Conservation (phyloP, 2,888 invertebrate species). For the Entomobrya multifasciata region DNA sequence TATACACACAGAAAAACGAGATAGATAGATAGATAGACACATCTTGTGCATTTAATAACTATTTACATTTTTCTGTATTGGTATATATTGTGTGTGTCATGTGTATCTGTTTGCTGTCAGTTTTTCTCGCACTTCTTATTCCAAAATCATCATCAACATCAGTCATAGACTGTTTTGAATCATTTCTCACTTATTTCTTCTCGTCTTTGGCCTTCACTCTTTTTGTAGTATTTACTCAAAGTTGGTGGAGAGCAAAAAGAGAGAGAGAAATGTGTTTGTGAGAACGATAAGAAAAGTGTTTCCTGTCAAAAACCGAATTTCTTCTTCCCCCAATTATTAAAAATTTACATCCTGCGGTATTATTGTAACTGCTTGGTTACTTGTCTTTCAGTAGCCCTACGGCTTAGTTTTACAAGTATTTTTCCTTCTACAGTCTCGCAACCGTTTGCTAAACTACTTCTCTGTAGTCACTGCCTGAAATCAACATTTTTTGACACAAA, state of each 20-base stretch:
- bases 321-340: conserved; percentile 71
- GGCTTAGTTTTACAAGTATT: conserved; percentile 62
- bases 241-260: not conserved
- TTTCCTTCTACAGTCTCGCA: conserved; percentile 34
- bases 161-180: conserved; percentile 58
- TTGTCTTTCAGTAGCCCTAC: conserved; percentile 71
- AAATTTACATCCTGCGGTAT: conserved; percentile 73
- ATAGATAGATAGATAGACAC: conserved; percentile 22
- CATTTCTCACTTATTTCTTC: conserved; percentile 40
- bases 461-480: conserved; percentile 29
- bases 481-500: conserved; percentile 35
- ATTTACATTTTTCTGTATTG: conserved; percentile 70
- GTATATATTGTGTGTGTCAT: conserved; percentile 61
- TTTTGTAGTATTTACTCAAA: conserved; percentile 42
- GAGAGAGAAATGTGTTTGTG: conserved; percentile 30
- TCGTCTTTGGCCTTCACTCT: conserved; percentile 20
- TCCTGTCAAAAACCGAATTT: conserved; percentile 70
- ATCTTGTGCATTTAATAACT: conserved; percentile 70
- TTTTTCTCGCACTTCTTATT: conserved; percentile 49
- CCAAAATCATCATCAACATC: conserved; percentile 59
- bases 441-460: conserved; percentile 9
- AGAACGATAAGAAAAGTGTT: conserved; percentile 34
- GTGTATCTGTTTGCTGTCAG: conserved; percentile 74
- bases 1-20: not conserved
- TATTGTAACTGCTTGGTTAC: conserved; percentile 66